Evolutionary conservation across 2,797 vertebrate species (phyloP), one percentile per base, ranked within the genome.

Genomic region (Otolemur crassicaudatus): DNA sequence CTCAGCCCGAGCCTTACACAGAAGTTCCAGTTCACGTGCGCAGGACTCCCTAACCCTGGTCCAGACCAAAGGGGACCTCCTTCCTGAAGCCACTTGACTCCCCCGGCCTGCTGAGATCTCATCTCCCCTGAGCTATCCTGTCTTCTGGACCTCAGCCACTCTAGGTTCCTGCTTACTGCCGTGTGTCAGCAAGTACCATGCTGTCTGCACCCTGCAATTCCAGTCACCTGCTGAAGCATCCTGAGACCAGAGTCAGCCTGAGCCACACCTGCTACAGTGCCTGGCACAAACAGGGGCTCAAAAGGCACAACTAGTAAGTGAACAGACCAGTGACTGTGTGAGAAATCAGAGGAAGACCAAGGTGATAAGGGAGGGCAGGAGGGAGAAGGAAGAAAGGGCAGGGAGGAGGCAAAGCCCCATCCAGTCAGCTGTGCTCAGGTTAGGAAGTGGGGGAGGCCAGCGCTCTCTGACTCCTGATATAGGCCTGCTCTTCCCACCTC

Each of bases 271-370:
- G 19, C 2, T 20, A 20, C 29, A n/a, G 23, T 4, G 40, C 61
- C 37, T 19, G 69, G 37, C 34, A n/a, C 82, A n/a, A 40, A 56
- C 1, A 5, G 9, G 9, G 25, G 25, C 34, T 77, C 31, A 19
- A 27, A 29, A 77, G 3, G 5, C 60, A 31, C 0, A 4, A 10
- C 34, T 25, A 61, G 7, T 4, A 46, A 37, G 83, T 1, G 17
- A 43, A 31, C 0, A 0, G 25, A 58, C 29, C 49, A 20, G 13
- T 46, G 49, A 60, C 0, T 0, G 25, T 4, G 37, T 19, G 46
- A 60, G 25, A 53, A 14, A 7, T 7, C 22, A 80, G 22, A 14
- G n/a, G 34, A 31, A 25, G n/a, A 75, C 3, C 3, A 11, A 56
- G 56, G 20, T 23, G 43, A 31, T 69, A 37, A 19, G 3, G n/a